These are phyloP conservation scores for Dromococcyx pavoninus DNA, from an alignment of 2,797 vertebrate species.

Conservation along the genomic window DNA sequence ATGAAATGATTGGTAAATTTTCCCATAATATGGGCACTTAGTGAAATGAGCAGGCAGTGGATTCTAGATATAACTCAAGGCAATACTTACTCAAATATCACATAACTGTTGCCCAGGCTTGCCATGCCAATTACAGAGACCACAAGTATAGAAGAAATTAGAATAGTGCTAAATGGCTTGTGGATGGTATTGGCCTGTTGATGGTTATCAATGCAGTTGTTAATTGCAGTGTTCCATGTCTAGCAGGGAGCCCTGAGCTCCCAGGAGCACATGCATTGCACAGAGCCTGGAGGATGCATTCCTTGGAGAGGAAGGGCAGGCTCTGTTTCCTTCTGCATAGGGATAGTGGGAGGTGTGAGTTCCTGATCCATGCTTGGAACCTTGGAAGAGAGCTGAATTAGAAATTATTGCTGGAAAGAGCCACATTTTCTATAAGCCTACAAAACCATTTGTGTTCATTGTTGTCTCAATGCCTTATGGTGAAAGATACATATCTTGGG, in stretches of 20 bases:
- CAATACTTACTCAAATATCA: neutral
- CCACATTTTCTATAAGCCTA: neutral
- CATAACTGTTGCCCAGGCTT: neutral
- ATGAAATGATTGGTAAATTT: neutral
- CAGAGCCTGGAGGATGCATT: neutral
- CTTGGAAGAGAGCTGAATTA: neutral
- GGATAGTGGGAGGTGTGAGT: neutral
- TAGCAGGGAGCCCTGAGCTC: neutral
- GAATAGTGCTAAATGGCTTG: neutral
- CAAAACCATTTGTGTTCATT: neutral
- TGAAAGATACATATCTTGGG: neutral
- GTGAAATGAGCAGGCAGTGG: neutral
- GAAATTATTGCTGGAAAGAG: neutral
- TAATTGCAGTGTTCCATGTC: neutral
- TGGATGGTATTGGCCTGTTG: neutral
- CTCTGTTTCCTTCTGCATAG: neutral
- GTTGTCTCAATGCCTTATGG: neutral
- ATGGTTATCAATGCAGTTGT: neutral
- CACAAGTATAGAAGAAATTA: neutral
- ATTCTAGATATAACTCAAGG: neutral
- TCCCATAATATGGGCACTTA: neutral
- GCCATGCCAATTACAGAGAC: neutral
- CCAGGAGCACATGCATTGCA: fast-evolving
- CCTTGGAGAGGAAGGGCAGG: neutral
- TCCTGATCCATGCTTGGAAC: neutral